These are phyloP conservation scores for Ciconia stormi DNA, from an alignment of 2,113 vertebrate species.

Conservation along the genomic window DNA sequence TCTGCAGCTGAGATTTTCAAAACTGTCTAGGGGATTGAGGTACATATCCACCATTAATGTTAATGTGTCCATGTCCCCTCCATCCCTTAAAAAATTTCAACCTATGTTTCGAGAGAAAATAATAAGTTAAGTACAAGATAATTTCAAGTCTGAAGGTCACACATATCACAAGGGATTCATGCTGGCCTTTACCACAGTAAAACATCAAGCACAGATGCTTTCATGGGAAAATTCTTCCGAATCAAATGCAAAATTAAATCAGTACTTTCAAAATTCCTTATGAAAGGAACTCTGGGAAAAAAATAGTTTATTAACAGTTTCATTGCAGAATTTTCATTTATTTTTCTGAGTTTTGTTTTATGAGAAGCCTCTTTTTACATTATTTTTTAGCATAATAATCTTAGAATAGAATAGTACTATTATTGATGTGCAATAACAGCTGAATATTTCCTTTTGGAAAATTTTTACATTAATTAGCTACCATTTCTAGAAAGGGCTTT, in stretches of 20 bases:
- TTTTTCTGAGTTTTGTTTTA: not conserved
- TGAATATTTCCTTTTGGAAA: not conserved
- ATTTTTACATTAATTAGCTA: not conserved
- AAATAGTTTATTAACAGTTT: not conserved
- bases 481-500: not conserved
- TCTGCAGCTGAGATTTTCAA: not conserved
- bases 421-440: not conserved
- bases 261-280: not conserved
- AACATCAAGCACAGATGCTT: not conserved
- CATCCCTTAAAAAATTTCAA: not conserved
- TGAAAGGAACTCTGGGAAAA: not conserved
- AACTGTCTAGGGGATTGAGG: not conserved
- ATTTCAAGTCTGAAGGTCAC: conserved; percentile 35
- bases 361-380: not conserved
- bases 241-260: not conserved
- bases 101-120: not conserved
- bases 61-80: not conserved
- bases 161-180: not conserved
- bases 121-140: not conserved
- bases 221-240: not conserved
- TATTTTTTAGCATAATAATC: not conserved
- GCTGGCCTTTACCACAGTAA: not conserved
- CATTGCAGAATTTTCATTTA: not conserved
- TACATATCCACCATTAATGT: not conserved
- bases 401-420: not conserved